A percentile compares a stretch with the other conserved stretches of the same genome.
phyloP scores from a whole-genome alignment of 92 coral and sea anemone species.

The Ricordea florida region DNA sequence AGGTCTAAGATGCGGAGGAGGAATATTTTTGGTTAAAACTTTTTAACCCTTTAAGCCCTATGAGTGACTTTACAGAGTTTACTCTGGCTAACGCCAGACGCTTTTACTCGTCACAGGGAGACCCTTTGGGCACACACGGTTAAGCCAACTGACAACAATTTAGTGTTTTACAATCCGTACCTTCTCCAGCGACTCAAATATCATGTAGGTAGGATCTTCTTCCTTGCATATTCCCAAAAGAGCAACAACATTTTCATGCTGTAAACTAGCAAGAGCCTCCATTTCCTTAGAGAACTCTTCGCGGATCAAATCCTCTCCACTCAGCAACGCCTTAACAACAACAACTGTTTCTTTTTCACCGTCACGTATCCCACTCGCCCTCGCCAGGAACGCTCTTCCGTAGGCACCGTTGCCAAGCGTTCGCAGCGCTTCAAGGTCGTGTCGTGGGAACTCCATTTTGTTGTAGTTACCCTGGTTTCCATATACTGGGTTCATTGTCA shows the following conservation, averaged over 20 bases:
- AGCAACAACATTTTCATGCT: constrained; percentile 75
- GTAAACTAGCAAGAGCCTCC: constrained; percentile 69
- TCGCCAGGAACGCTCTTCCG: constrained; percentile 93
- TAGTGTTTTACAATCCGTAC: constrained; percentile 28
- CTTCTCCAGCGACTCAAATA: constrained; percentile 93
- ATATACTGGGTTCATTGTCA: constrained; percentile 76
- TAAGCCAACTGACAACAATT: not conserved
- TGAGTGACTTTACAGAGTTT: too few species aligned
- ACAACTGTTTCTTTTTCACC: constrained; percentile 94
- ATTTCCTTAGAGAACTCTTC: constrained; percentile 86
- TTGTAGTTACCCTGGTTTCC: constrained; percentile 67
- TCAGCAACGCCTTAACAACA: constrained; percentile 87
- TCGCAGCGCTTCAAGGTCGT: constrained; percentile 88
- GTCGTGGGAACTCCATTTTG: constrained; percentile 95
- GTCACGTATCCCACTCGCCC: constrained; percentile 92
- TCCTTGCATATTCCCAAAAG: constrained; percentile 90
- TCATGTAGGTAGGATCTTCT: constrained; percentile 84
- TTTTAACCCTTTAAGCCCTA: too few species aligned
- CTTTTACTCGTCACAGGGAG: not conserved
- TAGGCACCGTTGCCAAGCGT: constrained; percentile 92
- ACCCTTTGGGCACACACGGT: not conserved
- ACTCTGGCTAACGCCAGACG: too few species aligned
- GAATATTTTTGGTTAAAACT: too few species aligned
- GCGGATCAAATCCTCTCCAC: constrained; percentile 76
- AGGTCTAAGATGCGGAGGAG: too few species aligned